phyloP scores from a whole-genome alignment of 2,797 vertebrate genomes.

The Bryconaethiops microstoma region DNA sequence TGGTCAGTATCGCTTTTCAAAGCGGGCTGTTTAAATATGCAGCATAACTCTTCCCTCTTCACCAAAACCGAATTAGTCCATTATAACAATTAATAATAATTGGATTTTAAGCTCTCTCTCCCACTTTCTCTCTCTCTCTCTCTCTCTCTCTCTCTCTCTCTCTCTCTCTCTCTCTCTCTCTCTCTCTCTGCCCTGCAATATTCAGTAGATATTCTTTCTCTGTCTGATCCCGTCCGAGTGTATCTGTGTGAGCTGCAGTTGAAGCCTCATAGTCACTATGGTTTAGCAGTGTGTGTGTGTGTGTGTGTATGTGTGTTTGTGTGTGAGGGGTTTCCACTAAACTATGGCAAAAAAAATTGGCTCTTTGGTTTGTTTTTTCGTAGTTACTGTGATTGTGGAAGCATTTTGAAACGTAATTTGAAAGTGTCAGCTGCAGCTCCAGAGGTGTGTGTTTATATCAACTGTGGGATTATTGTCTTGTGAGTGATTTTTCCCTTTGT shows the following conservation, averaged over 20 bases:
- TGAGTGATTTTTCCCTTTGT: too few species aligned
- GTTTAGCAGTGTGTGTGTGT: slow-evolving; percentile 45
- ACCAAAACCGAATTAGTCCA: neutral
- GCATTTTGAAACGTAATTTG: too few species aligned
- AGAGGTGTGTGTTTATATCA: too few species aligned
- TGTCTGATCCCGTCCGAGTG: too few species aligned
- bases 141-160: slow-evolving; percentile 18
- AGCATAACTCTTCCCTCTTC: neutral
- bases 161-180: slow-evolving; percentile 11
- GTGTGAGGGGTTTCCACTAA: neutral
- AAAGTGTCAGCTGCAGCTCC: too few species aligned
- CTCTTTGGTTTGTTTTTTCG: too few species aligned
- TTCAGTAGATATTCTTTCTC: too few species aligned
- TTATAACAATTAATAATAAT: neutral
- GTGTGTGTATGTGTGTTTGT: slow-evolving; percentile 25
- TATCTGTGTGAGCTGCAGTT: slow-evolving; percentile 14
- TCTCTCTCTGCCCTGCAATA: neutral
- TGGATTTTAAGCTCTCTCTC: neutral
- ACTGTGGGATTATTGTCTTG: too few species aligned
- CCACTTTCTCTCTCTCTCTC: slow-evolving; percentile 8
- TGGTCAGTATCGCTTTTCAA: neutral
- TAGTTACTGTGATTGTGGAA: too few species aligned
- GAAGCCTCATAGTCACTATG: slow-evolving; percentile 27
- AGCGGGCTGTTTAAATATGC: neutral
- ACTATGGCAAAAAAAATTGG: neutral